These are phyloP conservation scores for Pelvicachromis taeniatus DNA, from an alignment of 2,113 vertebrate genomes.

Conservation along the genomic window DNA sequence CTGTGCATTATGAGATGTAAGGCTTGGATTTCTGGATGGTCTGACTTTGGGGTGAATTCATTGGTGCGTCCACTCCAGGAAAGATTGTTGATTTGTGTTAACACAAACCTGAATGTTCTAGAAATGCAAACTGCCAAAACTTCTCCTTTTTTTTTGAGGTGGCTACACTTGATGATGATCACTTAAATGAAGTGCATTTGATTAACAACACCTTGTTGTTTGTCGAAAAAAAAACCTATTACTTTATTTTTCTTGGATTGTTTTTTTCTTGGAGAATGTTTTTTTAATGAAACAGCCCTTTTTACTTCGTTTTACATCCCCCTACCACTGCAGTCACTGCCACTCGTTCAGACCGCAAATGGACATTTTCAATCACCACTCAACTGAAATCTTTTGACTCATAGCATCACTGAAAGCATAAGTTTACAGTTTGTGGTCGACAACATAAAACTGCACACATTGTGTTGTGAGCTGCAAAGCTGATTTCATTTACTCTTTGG, in stretches of 20 bases:
- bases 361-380: conserved; percentile 11
- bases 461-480: conserved; percentile 1
- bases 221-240: background rate
- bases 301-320: background rate
- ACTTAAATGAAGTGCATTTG: background rate
- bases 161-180: too few species aligned
- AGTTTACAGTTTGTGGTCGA: conserved; percentile 36
- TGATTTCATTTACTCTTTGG: conserved; percentile 41
- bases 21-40: background rate
- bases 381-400: background rate
- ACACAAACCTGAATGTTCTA: background rate
- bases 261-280: background rate
- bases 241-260: background rate
- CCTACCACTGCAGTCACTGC: background rate
- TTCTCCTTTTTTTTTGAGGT: too few species aligned
- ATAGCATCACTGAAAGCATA: background rate
- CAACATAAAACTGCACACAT: conserved; percentile 19
- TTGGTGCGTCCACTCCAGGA: background rate
- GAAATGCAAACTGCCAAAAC: background rate
- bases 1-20: background rate
- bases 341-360: background rate
- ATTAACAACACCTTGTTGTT: background rate
- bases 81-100: background rate
- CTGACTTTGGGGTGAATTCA: background rate
- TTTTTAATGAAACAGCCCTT: background rate